phyloP scores from a whole-genome alignment of 2,797 vertebrate genomes.

The Anguilla megastoma region DNA sequence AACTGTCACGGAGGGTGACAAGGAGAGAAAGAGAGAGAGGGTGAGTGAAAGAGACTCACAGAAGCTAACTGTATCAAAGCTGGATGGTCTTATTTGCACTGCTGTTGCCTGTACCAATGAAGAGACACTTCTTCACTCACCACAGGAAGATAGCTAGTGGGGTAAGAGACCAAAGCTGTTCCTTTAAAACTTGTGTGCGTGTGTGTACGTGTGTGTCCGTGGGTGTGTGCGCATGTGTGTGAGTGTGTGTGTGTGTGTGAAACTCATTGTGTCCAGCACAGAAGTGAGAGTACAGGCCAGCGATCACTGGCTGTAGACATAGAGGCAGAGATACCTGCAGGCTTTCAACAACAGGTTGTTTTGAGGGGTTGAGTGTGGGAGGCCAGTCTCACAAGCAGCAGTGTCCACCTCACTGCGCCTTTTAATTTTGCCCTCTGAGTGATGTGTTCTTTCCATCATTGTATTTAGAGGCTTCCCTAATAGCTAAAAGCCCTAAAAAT shows the following conservation, averaged over 20 bases:
- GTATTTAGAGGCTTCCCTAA: constrained; percentile 23
- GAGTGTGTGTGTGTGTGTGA: constrained; percentile 1
- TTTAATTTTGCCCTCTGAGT: constrained; percentile 10
- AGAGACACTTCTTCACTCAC: constrained; percentile 65
- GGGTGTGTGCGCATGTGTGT: constrained; percentile 34
- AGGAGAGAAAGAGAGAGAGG: constrained; percentile 46
- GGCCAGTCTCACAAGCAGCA: background rate
- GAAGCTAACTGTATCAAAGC: constrained; percentile 60
- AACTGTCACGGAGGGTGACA: constrained; percentile 40
- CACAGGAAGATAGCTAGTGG: constrained; percentile 65
- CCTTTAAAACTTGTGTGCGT: constrained; percentile 44
- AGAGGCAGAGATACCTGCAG: background rate
- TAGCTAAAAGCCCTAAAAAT: constrained; percentile 34
- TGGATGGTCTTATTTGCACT: constrained; percentile 71
- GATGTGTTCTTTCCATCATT: background rate
- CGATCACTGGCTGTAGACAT: background rate
- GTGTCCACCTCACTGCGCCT: background rate
- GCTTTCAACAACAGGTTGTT: constrained; percentile 9
- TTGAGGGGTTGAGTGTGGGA: background rate
- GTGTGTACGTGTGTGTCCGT: constrained; percentile 33
- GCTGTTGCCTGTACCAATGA: constrained; percentile 70
- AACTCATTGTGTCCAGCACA: background rate
- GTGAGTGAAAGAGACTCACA: constrained; percentile 57
- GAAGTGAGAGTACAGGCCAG: constrained; percentile 20
- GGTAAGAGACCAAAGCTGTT: constrained; percentile 71